These are phyloP conservation scores for Chalcis sispes DNA, from an alignment of 2,888 invertebrate genomes.

Conservation along the genomic window DNA sequence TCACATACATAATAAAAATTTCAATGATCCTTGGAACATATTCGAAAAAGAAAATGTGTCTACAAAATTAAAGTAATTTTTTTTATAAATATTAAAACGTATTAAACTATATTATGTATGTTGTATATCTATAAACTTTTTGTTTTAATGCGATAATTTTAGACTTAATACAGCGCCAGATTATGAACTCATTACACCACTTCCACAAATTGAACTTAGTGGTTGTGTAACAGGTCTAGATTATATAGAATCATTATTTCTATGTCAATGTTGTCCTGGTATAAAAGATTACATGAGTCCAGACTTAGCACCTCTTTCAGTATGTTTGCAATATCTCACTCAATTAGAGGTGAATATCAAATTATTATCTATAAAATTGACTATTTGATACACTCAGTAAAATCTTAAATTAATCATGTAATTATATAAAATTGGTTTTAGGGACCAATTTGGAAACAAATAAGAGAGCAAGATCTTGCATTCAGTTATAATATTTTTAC, in stretches of 20 bases:
- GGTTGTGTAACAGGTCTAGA: conserved; percentile 88
- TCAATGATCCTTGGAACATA: conserved; percentile 78
- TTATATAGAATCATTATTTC: conserved; percentile 87
- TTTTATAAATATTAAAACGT: conserved; percentile 1
- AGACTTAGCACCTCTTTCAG: conserved; percentile 85
- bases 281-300: conserved; percentile 81
- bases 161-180: conserved; percentile 77
- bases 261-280: conserved; percentile 83
- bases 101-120: conserved; percentile 11
- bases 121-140: conserved; percentile 4
- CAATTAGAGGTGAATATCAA: conserved; percentile 83
- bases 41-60: conserved; percentile 60
- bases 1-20: conserved; percentile 76
- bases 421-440: conserved; percentile 67
- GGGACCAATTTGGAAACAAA: conserved; percentile 93
- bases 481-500: conserved; percentile 86
- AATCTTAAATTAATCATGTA: not conserved
- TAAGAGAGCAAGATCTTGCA: conserved; percentile 90
- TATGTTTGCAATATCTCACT: conserved; percentile 90
- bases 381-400: not conserved
- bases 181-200: conserved; percentile 74
- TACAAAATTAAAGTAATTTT: conserved; percentile 68
- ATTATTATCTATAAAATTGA: not conserved
- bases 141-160: conserved; percentile 19
- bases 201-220: conserved; percentile 72